Base-by-base conservation (phyloP, 2,797 vertebrate species). In the Urophycis tenuis region DNA sequence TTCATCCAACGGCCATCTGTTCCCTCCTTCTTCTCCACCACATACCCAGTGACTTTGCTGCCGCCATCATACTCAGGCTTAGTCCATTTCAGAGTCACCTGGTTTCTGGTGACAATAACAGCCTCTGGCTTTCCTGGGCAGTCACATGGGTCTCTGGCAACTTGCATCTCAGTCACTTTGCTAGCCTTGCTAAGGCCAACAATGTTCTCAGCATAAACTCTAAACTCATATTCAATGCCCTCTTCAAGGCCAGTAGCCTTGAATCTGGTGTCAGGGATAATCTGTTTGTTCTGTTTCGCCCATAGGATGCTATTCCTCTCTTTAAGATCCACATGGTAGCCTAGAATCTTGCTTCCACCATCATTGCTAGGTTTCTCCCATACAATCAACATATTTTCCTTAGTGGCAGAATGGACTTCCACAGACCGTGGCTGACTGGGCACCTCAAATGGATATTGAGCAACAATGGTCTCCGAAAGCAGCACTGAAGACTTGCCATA, bases 1-100 rank as follows among this genome's bases (percentile, higher is more conserved):
- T 99, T 99, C 98, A 99, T 99, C 98, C 98, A 99, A n/a, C 97
- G 96, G 12, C 97, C 96, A 2, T 93, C 94, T 53, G 91, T 88
- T 77, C 94, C 87, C 82, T 99, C 93, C 80, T 96, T 98, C 91
- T 97, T 99, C 90, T 99, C 98, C 89, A 99, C 95, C 74, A 97
- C 83, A 75, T 99, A 99, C 60, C 98, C 97, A 71, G 95, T 99
- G 85, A 99, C 95, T 87, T 96, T 97, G 86, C 96, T 98, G 83
- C 98, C 98, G 39, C 93, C 96, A 85, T 99, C 96, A 80, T 95
- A 97, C 75, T 93, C 93, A 72, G 98, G 97, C 85, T 96, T 97
- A 81, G 95, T 95, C 98, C 98, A 99, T 82, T 95, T 95, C 78
- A 99, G 93, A 74, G 96, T 96, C 75, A 99, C 93, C 79, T 95